Evolutionary conservation across 2,113 vertebrate genomes (phyloP).

Genomic region (Ramphastos sulfuratus): DNA sequence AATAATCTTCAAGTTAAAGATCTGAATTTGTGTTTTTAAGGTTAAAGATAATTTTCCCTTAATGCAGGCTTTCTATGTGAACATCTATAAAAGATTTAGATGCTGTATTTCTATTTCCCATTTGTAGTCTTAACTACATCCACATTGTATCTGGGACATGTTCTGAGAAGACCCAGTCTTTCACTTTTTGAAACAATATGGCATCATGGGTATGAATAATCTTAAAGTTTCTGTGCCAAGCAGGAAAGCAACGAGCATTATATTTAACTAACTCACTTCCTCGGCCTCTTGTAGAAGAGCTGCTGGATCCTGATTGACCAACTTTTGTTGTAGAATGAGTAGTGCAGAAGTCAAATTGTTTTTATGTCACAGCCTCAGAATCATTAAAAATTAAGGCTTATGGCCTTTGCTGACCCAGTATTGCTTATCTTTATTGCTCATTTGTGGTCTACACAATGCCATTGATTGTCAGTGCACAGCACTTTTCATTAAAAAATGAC

Average conservation of each 20-base stretch:
- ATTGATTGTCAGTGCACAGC: background rate
- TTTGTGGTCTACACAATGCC: background rate
- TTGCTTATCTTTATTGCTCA: constrained; percentile 33
- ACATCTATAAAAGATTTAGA: background rate
- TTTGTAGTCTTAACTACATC: background rate
- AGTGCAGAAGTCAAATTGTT: background rate
- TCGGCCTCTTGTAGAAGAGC: constrained; percentile 5
- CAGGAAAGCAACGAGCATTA: constrained; percentile 43
- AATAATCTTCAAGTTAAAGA: background rate
- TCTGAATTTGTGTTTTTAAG: background rate
- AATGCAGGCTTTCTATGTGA: background rate
- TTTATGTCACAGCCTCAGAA: background rate
- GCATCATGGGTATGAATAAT: constrained; percentile 42
- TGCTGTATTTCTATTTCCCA: background rate
- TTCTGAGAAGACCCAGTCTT: constrained; percentile 17
- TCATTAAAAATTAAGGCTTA: constrained; percentile 4
- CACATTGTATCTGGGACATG: constrained; percentile 1
- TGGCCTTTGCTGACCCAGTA: background rate
- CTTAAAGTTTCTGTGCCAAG: constrained; percentile 41
- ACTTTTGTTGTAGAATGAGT: background rate
- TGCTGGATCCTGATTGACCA: background rate
- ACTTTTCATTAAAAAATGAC: background rate
- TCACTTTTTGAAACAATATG: constrained; percentile 17
- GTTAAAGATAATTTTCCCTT: background rate
- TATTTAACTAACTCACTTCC: constrained; percentile 54